Evolutionary conservation across 1,140 invertebrate genomes (phyloP), one percentile per base, ranked within the genome.

Genomic region (Halictus rubicundus): DNA sequence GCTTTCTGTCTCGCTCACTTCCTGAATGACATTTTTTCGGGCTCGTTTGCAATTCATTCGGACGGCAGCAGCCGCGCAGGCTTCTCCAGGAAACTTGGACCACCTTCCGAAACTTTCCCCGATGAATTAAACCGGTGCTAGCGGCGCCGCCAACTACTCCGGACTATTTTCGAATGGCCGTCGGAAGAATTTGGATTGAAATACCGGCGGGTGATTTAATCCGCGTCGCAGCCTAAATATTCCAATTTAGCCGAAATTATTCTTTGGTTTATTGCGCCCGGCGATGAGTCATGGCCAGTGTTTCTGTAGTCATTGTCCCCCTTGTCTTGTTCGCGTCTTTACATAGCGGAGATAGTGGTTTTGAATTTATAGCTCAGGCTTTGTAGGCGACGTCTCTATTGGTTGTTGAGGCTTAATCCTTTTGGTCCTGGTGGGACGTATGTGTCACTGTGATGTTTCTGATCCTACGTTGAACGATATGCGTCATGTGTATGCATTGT

Each of bases 1-100:
- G 12, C 16, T 49, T 0, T 49, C 46, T 16, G 10, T 49, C 46
- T 16, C 8, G 49, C 19, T 46, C 42, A 32, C 32, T 12, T 10
- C 25, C 27, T 54, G 76, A 52, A 39, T 23, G 68, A 72, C 16
- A 61, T 72, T 64, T 57, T 78, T 72, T 71, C 68, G 0, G 21
- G n/a, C 54, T 19, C 23, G 66, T 64, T 75, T 68, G 49, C 78
- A 65, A 63, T 54, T 72, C 61, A 52, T 78, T 54, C 46, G 19
- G 54, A n/a, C 54, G 21, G 54, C 54, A 8, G 54, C 54, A 52
- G 14, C 8, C 21, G 54, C 21, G 54, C 19, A 7, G 21, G 54
- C 8, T n/a, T 9, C 19, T n/a, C 21, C 54, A 1, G 25, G 25
- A 27, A 63, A 37, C 27, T 66, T 25, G n/a, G 39, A 16, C 32